Conservation (phyloP, 2,113 vertebrate genomes). For the Nothocercus nigrocapillus region DNA sequence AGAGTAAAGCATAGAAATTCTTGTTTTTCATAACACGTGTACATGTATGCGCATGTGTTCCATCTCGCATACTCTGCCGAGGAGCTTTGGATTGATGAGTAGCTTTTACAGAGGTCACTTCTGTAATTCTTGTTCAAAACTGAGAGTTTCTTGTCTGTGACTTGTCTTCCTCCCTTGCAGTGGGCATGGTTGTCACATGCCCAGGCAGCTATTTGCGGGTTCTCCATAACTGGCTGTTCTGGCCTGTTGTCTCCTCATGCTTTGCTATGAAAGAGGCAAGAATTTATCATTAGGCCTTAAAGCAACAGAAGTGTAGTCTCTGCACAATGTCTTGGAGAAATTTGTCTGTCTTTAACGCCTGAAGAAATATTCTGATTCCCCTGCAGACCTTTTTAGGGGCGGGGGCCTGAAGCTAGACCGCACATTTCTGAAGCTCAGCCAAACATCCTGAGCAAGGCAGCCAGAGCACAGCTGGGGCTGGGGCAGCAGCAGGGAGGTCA, state of each 20-base stretch:
- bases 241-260: not conserved
- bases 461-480: too few species aligned
- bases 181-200: not conserved
- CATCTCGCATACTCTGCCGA: not conserved
- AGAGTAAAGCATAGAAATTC: not conserved
- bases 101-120: not conserved
- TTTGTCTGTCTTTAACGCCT: not conserved
- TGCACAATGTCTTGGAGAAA: too few species aligned
- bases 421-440: not conserved
- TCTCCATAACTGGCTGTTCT: not conserved
- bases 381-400: not conserved
- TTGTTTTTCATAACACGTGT: not conserved
- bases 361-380: not conserved
- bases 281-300: not conserved
- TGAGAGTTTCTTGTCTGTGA: not conserved
- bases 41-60: rapidly evolving
- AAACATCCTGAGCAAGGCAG: not conserved
- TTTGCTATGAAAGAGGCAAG: not conserved
- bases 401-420: not conserved
- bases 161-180: not conserved
- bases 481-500: not conserved
- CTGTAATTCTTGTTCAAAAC: not conserved
- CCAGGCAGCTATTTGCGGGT: not conserved
- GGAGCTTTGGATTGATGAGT: not conserved
- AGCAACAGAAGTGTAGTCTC: not conserved